These are phyloP conservation scores for Saccostrea cuccullata DNA, from an alignment of 1,140 invertebrate genomes.

Conservation along the genomic window DNA sequence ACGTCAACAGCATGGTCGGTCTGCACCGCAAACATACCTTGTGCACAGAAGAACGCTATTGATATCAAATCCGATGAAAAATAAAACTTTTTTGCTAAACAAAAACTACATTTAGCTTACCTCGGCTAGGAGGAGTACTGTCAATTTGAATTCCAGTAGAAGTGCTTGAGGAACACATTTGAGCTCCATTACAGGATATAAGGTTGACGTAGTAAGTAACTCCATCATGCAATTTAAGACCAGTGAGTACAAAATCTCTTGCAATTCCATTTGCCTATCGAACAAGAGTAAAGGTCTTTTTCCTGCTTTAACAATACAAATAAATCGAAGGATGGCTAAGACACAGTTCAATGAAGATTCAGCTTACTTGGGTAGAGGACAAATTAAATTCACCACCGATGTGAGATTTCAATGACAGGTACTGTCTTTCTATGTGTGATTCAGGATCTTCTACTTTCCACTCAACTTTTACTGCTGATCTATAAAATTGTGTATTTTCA, in stretches of 20 bases:
- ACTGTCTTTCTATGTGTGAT: constrained; percentile 60
- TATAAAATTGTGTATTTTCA: constrained; percentile 39
- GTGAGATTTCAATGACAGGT: constrained; percentile 60
- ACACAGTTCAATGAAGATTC: background rate
- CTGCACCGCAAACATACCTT: constrained; percentile 61
- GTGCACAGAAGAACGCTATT: background rate
- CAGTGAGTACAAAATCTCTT: constrained; percentile 49
- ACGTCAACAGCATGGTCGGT: constrained; percentile 56
- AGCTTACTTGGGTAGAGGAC: constrained; percentile 50
- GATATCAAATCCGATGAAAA: no score
- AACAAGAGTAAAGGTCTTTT: background rate
- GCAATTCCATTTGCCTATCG: constrained; percentile 48
- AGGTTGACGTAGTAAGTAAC: constrained; percentile 58
- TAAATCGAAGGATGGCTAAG: background rate
- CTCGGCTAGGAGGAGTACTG: constrained; percentile 54
- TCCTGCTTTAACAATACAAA: background rate
- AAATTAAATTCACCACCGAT: constrained; percentile 53
- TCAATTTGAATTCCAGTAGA: constrained; percentile 51
- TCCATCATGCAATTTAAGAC: constrained; percentile 58
- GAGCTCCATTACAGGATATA: constrained; percentile 59
- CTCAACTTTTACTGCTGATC: constrained; percentile 49
- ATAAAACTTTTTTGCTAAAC: no score
- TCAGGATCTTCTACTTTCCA: constrained; percentile 56
- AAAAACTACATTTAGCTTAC: background rate
- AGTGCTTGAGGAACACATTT: constrained; percentile 46